Percentiles rank a stretch among this genome's conserved stretches.
Conservation (phyloP, 2,797 vertebrate species). For the Saguinus oedipus region DNA sequence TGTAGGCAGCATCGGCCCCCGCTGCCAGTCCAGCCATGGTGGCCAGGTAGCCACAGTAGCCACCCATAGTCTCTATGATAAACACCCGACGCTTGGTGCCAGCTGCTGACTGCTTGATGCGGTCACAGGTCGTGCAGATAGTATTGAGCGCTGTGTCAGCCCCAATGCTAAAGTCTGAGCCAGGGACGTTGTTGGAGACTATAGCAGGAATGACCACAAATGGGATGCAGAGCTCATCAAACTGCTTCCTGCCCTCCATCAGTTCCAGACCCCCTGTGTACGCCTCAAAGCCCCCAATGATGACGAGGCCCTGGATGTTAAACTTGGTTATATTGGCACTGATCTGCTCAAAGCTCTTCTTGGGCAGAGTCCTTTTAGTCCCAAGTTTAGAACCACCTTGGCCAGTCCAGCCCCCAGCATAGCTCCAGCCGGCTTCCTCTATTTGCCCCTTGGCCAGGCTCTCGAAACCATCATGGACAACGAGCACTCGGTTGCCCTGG, state of each 20-base stretch:
- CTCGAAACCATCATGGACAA: conserved; percentile 95
- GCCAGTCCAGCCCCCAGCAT: conserved; percentile 94
- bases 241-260: conserved; percentile 91
- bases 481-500: conserved; percentile 94
- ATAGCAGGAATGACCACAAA: conserved; percentile 96
- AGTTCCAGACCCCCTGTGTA: conserved; percentile 92
- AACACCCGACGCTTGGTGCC: conserved; percentile 97
- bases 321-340: conserved; percentile 90
- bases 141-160: conserved; percentile 95
- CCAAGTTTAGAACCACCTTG: conserved; percentile 95
- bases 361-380: conserved; percentile 91
- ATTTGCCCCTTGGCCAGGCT: conserved; percentile 94
- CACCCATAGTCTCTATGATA: conserved; percentile 97
- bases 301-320: conserved; percentile 93
- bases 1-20: conserved; percentile 95
- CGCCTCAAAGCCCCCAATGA: conserved; percentile 96
- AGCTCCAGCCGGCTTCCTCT: conserved; percentile 91
- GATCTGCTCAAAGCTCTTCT: conserved; percentile 92
- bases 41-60: conserved; percentile 96
- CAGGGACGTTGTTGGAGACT: conserved; percentile 97
- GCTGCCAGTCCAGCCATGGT: conserved; percentile 95
- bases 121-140: conserved; percentile 95
- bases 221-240: conserved; percentile 96
- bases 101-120: conserved; percentile 97
- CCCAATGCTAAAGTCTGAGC: conserved; percentile 96